phyloP scores from a whole-genome alignment of 2,888 invertebrate genomes.

The Gari tellinella region DNA sequence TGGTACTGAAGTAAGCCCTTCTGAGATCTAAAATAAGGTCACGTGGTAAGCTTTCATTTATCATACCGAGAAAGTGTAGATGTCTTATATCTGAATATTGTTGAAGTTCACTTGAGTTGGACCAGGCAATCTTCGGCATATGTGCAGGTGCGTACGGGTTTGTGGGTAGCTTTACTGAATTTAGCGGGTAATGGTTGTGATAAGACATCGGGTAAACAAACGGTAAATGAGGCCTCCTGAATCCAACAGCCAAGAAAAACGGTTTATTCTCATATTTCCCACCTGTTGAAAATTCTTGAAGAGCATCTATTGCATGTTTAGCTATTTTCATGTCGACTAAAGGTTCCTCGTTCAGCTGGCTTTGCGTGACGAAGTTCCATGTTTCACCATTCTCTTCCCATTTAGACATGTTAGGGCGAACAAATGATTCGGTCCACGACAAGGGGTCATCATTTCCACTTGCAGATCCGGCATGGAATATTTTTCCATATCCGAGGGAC shows the following conservation, averaged over 20 bases:
- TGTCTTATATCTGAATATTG: slow-evolving; percentile 36
- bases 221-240: slow-evolving; percentile 95
- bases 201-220: slow-evolving; percentile 91
- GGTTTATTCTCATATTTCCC: slow-evolving; percentile 84
- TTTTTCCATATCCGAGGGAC: slow-evolving; percentile 55
- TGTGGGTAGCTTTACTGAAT: slow-evolving; percentile 51
- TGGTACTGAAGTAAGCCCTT: slow-evolving; percentile 60
- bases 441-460: slow-evolving; percentile 60
- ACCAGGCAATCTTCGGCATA: slow-evolving; percentile 68
- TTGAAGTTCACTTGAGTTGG: slow-evolving; percentile 53
- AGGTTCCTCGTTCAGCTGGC: slow-evolving; percentile 85
- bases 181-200: slow-evolving; percentile 86
- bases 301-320: slow-evolving; percentile 87
- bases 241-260: slow-evolving; percentile 92
- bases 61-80: slow-evolving; percentile 16
- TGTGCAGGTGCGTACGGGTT: slow-evolving; percentile 62
- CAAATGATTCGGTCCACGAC: slow-evolving; percentile 63
- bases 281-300: slow-evolving; percentile 82
- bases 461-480: slow-evolving; percentile 47
- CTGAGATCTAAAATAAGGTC: slow-evolving; percentile 36
- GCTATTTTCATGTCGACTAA: slow-evolving; percentile 92
- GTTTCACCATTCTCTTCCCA: slow-evolving; percentile 25
- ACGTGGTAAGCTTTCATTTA: slow-evolving; percentile 47
- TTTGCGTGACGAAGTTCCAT: slow-evolving; percentile 61
- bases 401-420: slow-evolving; percentile 21